Percentiles rank a stretch among this genome's conserved stretches.
Evolutionary conservation across 2,888 invertebrate species (phyloP).

Genomic region (Drosophila testacea): DNA sequence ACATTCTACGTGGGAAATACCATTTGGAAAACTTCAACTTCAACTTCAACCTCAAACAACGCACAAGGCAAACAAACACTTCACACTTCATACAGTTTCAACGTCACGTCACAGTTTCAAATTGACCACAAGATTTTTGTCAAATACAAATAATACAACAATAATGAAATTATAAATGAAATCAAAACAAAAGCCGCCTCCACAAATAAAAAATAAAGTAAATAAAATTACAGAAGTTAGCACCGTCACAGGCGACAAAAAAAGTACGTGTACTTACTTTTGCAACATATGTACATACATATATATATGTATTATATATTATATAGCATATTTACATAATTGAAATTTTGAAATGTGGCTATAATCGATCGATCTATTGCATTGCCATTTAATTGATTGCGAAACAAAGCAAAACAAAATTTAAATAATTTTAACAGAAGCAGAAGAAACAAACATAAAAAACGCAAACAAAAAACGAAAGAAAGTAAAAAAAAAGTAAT

Average conservation of each 20-base stretch:
- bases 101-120: constrained; percentile 84
- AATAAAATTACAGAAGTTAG: constrained; percentile 18
- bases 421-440: constrained; percentile 34
- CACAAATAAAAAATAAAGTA: constrained; percentile 10
- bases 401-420: constrained; percentile 17
- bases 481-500: constrained; percentile 50
- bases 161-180: constrained; percentile 3
- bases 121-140: constrained; percentile 62
- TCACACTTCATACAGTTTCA: constrained; percentile 30
- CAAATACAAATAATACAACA: constrained; percentile 9
- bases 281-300: background rate
- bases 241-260: constrained; percentile 20
- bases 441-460: constrained; percentile 29
- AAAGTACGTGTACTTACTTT: constrained; percentile 12
- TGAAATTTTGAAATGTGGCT: background rate
- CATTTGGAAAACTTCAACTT: constrained; percentile 41
- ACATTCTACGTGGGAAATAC: constrained; percentile 35
- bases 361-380: constrained; percentile 2
- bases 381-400: background rate
- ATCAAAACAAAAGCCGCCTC: constrained; percentile 36
- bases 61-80: constrained; percentile 18
- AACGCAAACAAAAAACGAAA: constrained; percentile 11
- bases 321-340: constrained; percentile 11
- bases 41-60: constrained; percentile 47
- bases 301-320: too few species aligned